These are phyloP conservation scores for Latheticus oryzae DNA, from an alignment of 2,888 invertebrate species.

Conservation along the genomic window DNA sequence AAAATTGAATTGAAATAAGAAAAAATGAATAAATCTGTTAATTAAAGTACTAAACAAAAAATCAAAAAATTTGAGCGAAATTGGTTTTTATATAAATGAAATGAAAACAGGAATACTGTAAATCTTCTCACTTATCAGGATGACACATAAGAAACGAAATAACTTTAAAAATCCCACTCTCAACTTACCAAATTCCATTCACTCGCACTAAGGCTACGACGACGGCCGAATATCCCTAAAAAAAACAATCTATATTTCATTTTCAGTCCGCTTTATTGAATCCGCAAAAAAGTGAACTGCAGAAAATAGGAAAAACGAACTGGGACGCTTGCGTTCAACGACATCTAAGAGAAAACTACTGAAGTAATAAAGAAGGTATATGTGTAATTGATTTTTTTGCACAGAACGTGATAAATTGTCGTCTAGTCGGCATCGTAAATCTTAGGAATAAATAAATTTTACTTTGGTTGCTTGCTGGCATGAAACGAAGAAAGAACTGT, in stretches of 20 bases:
- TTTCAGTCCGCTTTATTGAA: slow-evolving; percentile 55
- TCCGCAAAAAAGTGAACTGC: slow-evolving; percentile 53
- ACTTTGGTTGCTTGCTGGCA: slow-evolving; percentile 6
- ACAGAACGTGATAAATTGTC: slow-evolving; percentile 3
- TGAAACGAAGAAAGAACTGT: too few species aligned
- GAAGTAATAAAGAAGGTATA: slow-evolving; percentile 47
- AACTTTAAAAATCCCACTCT: slow-evolving; percentile 55
- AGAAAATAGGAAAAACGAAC: slow-evolving; percentile 60
- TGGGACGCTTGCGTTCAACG: slow-evolving; percentile 55
- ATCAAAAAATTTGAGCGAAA: too few species aligned
- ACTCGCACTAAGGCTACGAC: slow-evolving; percentile 48
- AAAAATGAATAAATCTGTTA: too few species aligned
- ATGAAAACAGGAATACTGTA: slow-evolving; percentile 45
- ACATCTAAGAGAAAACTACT: slow-evolving; percentile 45
- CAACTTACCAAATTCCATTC: slow-evolving; percentile 52
- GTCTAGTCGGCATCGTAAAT: slow-evolving; percentile 6
- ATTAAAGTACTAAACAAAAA: too few species aligned
- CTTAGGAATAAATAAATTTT: slow-evolving; percentile 20
- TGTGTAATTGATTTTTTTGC: slow-evolving; percentile 47
- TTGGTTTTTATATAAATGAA: too few species aligned
- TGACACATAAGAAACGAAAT: slow-evolving; percentile 51
- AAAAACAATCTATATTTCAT: slow-evolving; percentile 59
- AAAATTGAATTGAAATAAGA: slow-evolving; percentile 3
- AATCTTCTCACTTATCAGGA: slow-evolving; percentile 53
- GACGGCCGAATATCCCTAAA: slow-evolving; percentile 49